A percentile compares a stretch with the other conserved stretches of the same genome.
Evolutionary conservation across 1,140 invertebrate genomes (phyloP).

Genomic region (Scaptomyza pallida): DNA sequence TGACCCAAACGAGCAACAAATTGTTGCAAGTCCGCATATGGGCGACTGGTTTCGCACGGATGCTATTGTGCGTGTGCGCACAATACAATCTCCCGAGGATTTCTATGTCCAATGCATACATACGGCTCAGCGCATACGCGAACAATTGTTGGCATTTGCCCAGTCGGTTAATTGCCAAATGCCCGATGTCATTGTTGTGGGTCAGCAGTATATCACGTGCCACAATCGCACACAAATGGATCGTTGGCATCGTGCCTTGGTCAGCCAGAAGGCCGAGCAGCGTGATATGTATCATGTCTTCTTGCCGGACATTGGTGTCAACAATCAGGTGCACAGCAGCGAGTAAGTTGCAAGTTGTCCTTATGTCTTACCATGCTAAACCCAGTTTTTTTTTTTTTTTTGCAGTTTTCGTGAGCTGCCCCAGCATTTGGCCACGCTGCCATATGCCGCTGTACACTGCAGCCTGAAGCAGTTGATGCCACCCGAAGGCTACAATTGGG

Average conservation of each 20-base stretch:
- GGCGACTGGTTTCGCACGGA: constrained; percentile 48
- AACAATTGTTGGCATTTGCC: constrained; percentile 16
- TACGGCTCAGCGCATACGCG: constrained; percentile 12
- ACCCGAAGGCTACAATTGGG: constrained; percentile 41
- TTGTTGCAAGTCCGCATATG: not conserved
- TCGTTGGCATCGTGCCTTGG: constrained; percentile 45
- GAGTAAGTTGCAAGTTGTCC: constrained; percentile 34
- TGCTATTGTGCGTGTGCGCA: constrained; percentile 32
- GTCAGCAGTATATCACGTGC: constrained; percentile 40
- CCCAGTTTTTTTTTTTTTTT: too few relatives aligned
- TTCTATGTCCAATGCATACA: constrained; percentile 53
- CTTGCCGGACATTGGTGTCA: constrained; percentile 51
- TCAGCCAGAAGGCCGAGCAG: constrained; percentile 30
- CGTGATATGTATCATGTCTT: constrained; percentile 47
- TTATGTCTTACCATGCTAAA: not conserved
- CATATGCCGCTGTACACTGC: constrained; percentile 63
- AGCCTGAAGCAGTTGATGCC: constrained; percentile 59
- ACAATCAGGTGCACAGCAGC: not conserved
- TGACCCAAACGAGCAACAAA: not conserved
- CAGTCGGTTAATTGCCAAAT: not conserved
- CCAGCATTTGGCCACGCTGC: constrained; percentile 20
- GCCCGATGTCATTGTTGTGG: constrained; percentile 35
- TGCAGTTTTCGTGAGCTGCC: constrained; percentile 59
- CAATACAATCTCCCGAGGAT: constrained; percentile 46
- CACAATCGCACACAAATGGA: constrained; percentile 7